Base-by-base conservation (phyloP, 2,113 vertebrate genomes). In the Entomyzon cyanotis region DNA sequence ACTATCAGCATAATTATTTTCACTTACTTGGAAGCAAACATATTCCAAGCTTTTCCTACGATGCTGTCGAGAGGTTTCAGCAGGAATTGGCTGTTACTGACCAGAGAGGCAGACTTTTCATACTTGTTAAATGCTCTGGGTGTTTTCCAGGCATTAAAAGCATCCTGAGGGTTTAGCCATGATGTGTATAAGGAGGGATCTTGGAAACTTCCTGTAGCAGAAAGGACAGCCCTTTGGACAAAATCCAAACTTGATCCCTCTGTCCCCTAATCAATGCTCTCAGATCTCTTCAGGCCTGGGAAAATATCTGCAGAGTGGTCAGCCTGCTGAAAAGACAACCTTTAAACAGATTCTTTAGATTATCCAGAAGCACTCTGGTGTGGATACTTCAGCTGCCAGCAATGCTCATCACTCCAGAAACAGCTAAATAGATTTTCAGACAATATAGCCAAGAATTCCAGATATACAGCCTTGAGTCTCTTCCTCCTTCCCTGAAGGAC, bases 21-120 rank as follows among this genome's bases (percentile, higher is more conserved):
- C 82, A 98, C 99, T 98, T 98, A 99, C 99, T 98, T 99, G 69
- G 99, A 99, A 39, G 99, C 99, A 97, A 99, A 99, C 99, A 99
- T 99, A 84, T 99, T 99, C 99, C 99, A 99, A 7, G 99, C 99
- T 96, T 99, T 99, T 67, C 98, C 98, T 90, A 99, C 98, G n/a
- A 99, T 97, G 46, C n/a, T 91, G 78, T 99, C 98, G 39, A 99
- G 97, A 39, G 99, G 99, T 78, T 97, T 98, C 86, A 99, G 97
- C 91, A 99, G 97, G 92, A 98, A 98, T 95, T 99, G 99, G 94
- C 99, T 99, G 60, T 99, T 99, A 96, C 99, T 99, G 97, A 99
- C 98, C 97, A 99, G 86, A 7, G 98, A 93, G 4, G 99, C 99
- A 16, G 98, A 99, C 76, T 99, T 99, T 52, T 99, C 99, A 6